Evolutionary conservation across 2,113 vertebrate species (phyloP), one percentile per base, ranked within the genome.

Genomic region (Sardina pilchardus): DNA sequence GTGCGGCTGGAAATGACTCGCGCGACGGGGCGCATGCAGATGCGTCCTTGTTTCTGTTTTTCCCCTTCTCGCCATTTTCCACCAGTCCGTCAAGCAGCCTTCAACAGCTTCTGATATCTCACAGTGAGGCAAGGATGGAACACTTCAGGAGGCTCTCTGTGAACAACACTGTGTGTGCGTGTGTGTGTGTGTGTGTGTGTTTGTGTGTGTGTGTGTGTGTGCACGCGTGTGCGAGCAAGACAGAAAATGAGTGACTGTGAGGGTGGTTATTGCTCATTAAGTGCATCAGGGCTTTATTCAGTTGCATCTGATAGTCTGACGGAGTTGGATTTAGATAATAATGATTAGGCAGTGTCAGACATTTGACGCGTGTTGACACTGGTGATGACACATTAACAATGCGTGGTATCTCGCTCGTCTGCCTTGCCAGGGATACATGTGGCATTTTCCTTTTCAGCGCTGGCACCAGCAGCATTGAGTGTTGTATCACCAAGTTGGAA

Each of bases 171-270:
- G 63, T 67, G 63, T 71, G 63, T 71, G 63, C 34, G 63, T 71
- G 2, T 34, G 63, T 71, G 2, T 71, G 63, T 71, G n/a, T 71
- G 63, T 12, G 82, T 6, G 26, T 34, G 63, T 34, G 63, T 34
- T 6, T 34, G 30, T 34, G n/a, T 34, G 63, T 34, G 6, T 30
- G 81, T 75, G 48, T 48, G 42, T 26, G 39, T 50, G 42, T 26
- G 26, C 43, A 12, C n/a, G 47, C n/a, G 45, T 34, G 63, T 34
- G 84, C 59, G 86, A 84, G 78, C 6, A 48, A 30, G 63, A 34
- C 26, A 71, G 26, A 71, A 10, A 8, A 12, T 12, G 63, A 34
- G 63, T 56, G 42, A 67, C 78, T 9, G 30, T 34, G 43, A 44
- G 45, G 67, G 71, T 7, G 34, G 53, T 59, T 24, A 59, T 21